Evolutionary conservation across 35 echinoderm and acorn worm genomes (phyloP).

Genomic region (Chiridota heheva): DNA sequence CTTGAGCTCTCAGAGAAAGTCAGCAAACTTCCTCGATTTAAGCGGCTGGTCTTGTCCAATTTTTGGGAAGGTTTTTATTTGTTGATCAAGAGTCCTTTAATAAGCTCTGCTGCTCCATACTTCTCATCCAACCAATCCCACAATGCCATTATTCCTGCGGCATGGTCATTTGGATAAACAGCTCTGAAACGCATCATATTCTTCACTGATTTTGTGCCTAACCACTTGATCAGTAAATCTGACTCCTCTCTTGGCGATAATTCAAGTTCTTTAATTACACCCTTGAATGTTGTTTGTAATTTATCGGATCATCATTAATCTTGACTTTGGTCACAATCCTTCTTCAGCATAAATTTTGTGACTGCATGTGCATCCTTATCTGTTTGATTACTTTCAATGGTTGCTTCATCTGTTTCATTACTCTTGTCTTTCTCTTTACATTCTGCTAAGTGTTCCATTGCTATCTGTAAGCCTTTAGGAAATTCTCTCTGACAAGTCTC

Average conservation of each 20-base stretch:
- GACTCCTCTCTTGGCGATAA: constrained; percentile 25
- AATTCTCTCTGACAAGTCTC: constrained; percentile 11
- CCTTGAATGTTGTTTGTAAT: constrained; percentile 50
- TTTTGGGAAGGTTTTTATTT: constrained; percentile 46
- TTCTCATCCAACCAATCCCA: constrained; percentile 20
- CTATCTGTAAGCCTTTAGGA: constrained; percentile 36
- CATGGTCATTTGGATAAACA: neutral
- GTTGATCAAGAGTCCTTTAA: constrained; percentile 39
- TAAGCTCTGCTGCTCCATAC: constrained; percentile 26
- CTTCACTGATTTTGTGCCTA: constrained; percentile 5
- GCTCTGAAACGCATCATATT: neutral
- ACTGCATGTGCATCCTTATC: too few species aligned
- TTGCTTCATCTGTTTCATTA: neutral
- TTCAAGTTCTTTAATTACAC: constrained; percentile 24
- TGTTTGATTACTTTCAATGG: too few species aligned
- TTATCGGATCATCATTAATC: neutral
- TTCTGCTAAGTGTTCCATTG: constrained; percentile 14
- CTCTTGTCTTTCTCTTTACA: constrained; percentile 5
- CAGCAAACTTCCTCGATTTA: constrained; percentile 31
- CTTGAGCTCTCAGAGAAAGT: constrained; percentile 37
- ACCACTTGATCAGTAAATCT: constrained; percentile 22
- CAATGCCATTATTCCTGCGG: neutral
- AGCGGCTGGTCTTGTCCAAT: neutral
- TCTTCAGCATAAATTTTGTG: too few species aligned
- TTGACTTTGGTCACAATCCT: too few species aligned